phyloP scores from a whole-genome alignment of 1,140 invertebrate species.

The Chelonus insularis region DNA sequence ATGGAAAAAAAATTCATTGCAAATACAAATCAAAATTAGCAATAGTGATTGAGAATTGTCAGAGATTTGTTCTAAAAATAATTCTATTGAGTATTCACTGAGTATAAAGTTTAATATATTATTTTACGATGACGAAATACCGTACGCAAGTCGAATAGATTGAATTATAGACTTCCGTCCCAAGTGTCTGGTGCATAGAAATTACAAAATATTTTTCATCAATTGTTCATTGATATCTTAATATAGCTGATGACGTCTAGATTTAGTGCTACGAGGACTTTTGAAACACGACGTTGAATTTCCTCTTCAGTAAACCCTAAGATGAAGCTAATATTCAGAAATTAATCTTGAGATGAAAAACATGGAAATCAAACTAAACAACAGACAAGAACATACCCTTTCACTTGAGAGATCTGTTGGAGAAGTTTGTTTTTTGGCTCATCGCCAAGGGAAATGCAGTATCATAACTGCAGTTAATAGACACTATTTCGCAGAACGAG shows the following conservation, averaged over 20 bases:
- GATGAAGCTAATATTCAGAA: too few relatives aligned
- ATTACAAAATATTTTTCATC: not conserved
- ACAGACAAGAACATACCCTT: not conserved
- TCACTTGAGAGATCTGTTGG: not conserved
- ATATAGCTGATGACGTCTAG: not conserved
- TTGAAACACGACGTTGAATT: not conserved
- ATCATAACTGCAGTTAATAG: constrained; percentile 5
- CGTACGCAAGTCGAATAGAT: not conserved
- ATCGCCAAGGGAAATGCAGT: not conserved
- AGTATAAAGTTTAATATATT: not conserved
- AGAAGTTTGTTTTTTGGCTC: too few relatives aligned
- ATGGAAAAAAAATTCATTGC: not conserved
- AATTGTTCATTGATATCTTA: not conserved
- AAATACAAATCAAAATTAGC: not conserved
- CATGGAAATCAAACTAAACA: too few relatives aligned
- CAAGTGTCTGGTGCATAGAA: not conserved
- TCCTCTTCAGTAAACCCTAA: too few relatives aligned
- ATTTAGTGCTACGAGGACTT: not conserved
- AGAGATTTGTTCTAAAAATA: not conserved
- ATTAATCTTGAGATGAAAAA: too few relatives aligned
- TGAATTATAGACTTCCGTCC: not conserved
- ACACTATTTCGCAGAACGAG: constrained; percentile 1
- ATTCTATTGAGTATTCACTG: not conserved
- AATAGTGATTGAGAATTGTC: too few relatives aligned
- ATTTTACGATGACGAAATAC: not conserved